Evolutionary conservation across 2,888 invertebrate species (phyloP), one percentile per base, ranked within the genome.

Genomic region (Nipponacmea schrenckii): DNA sequence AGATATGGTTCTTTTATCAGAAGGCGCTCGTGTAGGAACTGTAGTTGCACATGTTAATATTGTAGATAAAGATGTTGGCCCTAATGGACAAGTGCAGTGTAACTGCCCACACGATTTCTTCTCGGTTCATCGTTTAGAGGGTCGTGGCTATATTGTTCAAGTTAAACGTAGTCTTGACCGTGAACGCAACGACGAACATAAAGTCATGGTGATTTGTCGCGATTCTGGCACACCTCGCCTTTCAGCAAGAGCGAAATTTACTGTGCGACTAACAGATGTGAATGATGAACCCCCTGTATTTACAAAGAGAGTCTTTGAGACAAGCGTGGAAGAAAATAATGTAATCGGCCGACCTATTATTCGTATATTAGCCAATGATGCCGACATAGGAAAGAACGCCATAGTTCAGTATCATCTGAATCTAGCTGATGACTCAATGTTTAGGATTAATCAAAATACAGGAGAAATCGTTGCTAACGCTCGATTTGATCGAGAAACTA

Each of bases 241-340:
- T 67, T 72, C 79, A 7, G 80, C 82, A 26, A 62, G 68, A 5
- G 80, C 81, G 17, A 76, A 74, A 66, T 79, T 87, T 63, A 68
- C 76, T 14, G 79, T 87, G 15, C 75, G 78, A 63, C 81, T 87
- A 7, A 69, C 74, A 8, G 87, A 87, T 74, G 76, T 79, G 50
- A 87, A 87, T 75, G 87, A 87, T 76, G 82, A 87, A 74, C 66
- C 74, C 3, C 87, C 87, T 0, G 65, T 77, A 24, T 87, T 87
- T 72, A 74, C 75, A 3, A 73, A 80, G 62, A 44, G 74, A 7
- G 73, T 79, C 26, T 85, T 84, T 71, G 68, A 74, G 26, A 80
- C 78, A 8, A 78, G 78, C 68, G 69, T 87, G 14, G 74, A 77
- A 3, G 87, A 88, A 72, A 85, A 86, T 73, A 86, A 84, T 70